Evolutionary conservation across 2,888 invertebrate genomes (phyloP).

Genomic region (Tanypteryx hageni): DNA sequence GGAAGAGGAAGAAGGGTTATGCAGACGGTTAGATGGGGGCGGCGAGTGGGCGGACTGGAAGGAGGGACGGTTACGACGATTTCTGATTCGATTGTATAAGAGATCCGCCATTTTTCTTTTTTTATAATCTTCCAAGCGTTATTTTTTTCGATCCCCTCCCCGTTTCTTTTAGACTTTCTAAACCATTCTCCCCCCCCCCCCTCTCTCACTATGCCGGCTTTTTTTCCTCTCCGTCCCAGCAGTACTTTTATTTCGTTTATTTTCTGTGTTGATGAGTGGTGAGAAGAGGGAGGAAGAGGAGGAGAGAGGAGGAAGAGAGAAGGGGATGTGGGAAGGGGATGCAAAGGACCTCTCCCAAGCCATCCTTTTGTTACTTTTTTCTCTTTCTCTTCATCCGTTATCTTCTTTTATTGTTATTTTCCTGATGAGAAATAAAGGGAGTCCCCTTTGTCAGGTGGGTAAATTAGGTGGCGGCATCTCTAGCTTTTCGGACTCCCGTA

Average conservation of each 20-base stretch:
- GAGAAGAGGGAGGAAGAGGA: not conserved
- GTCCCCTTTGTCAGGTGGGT: constrained; percentile 29
- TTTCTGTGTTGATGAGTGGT: constrained; percentile 18
- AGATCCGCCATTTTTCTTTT: constrained; percentile 12
- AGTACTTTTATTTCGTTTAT: not conserved
- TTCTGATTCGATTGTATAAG: constrained; percentile 35
- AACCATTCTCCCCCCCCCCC: not conserved
- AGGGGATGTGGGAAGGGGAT: not conserved
- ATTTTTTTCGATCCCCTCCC: not conserved
- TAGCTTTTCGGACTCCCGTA: constrained; percentile 22
- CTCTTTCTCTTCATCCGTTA: not conserved
- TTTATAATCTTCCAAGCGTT: not conserved
- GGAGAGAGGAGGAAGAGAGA: too few species aligned
- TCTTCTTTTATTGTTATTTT: constrained; percentile 29
- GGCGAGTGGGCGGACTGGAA: not conserved
- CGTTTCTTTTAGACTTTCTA: not conserved
- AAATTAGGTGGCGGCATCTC: constrained; percentile 45
- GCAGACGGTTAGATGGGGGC: not conserved
- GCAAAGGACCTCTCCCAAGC: constrained; percentile 5
- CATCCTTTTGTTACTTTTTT: not conserved
- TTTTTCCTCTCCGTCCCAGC: not conserved
- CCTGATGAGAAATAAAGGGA: not conserved
- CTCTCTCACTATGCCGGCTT: not conserved
- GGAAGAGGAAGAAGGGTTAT: not conserved
- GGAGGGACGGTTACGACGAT: not conserved